Conservation (phyloP, 1,140 invertebrate species). For the Euglossa dilemma region DNA sequence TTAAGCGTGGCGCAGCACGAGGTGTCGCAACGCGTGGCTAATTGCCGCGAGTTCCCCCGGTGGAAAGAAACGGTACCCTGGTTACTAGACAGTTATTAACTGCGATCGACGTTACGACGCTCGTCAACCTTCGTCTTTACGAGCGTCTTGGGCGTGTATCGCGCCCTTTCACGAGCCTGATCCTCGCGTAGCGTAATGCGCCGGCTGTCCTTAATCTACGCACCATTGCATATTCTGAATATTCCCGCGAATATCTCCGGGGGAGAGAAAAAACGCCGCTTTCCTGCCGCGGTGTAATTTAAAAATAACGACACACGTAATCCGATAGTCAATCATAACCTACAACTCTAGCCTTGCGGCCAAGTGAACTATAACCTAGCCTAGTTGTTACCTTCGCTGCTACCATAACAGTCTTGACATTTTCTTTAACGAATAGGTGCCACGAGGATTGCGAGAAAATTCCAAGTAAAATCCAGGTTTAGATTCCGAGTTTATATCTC, state of each 20-base stretch:
- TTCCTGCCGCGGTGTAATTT: background rate
- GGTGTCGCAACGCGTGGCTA: conserved; percentile 46
- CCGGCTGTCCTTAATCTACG: background rate
- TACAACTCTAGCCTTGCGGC: too few relatives aligned
- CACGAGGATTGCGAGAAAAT: too few relatives aligned
- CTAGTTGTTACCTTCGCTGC: too few relatives aligned
- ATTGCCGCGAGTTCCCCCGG: conserved; percentile 35
- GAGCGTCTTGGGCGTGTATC: conserved; percentile 48
- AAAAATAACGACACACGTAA: background rate
- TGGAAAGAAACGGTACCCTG: conserved; percentile 53
- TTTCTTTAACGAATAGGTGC: too few relatives aligned
- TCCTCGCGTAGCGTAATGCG: background rate
- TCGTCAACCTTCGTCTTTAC: conserved; percentile 54
- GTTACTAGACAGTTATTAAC: conserved; percentile 66
- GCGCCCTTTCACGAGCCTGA: conserved; percentile 45
- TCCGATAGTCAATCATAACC: too few relatives aligned
- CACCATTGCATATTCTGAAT: background rate
- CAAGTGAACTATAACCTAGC: too few relatives aligned
- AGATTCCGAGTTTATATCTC: too few relatives aligned
- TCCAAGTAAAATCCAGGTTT: too few relatives aligned
- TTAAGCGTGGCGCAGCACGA: conserved; percentile 13
- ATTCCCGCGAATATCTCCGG: background rate
- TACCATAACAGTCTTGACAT: too few relatives aligned
- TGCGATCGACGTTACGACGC: conserved; percentile 55
- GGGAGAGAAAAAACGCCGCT: too few relatives aligned